phyloP scores from a whole-genome alignment of 2,113 vertebrate species.

The cattle (Bos taurus) region ARS-UCD2.0 NC_037334.1:69991001-69991500 shows the following conservation, averaged over 20 bases:
- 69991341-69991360: conserved; percentile 76
- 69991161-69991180: conserved; percentile 85
- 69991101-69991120: conserved; percentile 73
- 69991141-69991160: conserved; percentile 81
- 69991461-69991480: conserved; percentile 59
- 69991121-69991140: conserved; percentile 84
- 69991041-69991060: conserved; percentile 82
- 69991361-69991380: conserved; percentile 59
- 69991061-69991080: conserved; percentile 86
- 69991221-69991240: conserved; percentile 84
- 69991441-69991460: conserved; percentile 67
- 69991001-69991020: conserved; percentile 65
- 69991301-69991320: conserved; percentile 86
- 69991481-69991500: conserved; percentile 77
- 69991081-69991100: conserved; percentile 57
- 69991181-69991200: conserved; percentile 81
- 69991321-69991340: conserved; percentile 76
- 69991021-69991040: conserved; percentile 71
- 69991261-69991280: conserved; percentile 82
- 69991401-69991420: conserved; percentile 60
- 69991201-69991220: conserved; percentile 85
- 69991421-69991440: conserved; percentile 71
- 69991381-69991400: conserved; percentile 53
- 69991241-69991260: conserved; percentile 79
- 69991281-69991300: conserved; percentile 78